Conservation (phyloP, 2,797 vertebrate species). For the Helicolenus hilgendorfi region DNA sequence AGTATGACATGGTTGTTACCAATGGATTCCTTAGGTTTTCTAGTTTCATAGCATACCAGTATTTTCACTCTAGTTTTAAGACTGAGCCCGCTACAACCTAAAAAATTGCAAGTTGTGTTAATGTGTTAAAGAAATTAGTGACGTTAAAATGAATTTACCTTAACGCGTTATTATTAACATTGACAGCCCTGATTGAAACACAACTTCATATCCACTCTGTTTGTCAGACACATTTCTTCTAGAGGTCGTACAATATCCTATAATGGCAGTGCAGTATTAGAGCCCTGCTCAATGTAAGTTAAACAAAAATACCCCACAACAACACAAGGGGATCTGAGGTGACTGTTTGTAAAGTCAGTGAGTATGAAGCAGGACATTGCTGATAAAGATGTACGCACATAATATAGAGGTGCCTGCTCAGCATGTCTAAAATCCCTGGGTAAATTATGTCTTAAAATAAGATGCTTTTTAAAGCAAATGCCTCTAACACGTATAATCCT, state of each 20-base stretch:
- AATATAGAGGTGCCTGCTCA: constrained; percentile 5
- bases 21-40: too few relatives aligned
- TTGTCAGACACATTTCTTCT: neutral
- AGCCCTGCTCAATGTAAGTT: neutral
- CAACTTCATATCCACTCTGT: neutral
- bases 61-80: neutral
- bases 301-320: neutral
- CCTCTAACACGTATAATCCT: neutral
- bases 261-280: neutral
- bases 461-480: constrained; percentile 17
- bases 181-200: neutral
- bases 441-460: constrained; percentile 3
- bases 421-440: constrained; percentile 19
- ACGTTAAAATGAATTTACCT: neutral
- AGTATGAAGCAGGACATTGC: constrained; percentile 11
- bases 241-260: neutral
- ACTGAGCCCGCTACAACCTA: neutral
- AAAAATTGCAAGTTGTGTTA: neutral
- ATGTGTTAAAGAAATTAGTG: neutral
- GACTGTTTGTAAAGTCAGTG: constrained; percentile 33
- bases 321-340: constrained; percentile 6
- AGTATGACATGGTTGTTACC: neutral
- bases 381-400: constrained; percentile 25
- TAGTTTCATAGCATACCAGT: neutral
- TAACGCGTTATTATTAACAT: neutral